Percentiles rank a stretch among this genome's conserved stretches.
Evolutionary conservation across 2,797 vertebrate species (phyloP).

Genomic region (Neoniphon sammara): DNA sequence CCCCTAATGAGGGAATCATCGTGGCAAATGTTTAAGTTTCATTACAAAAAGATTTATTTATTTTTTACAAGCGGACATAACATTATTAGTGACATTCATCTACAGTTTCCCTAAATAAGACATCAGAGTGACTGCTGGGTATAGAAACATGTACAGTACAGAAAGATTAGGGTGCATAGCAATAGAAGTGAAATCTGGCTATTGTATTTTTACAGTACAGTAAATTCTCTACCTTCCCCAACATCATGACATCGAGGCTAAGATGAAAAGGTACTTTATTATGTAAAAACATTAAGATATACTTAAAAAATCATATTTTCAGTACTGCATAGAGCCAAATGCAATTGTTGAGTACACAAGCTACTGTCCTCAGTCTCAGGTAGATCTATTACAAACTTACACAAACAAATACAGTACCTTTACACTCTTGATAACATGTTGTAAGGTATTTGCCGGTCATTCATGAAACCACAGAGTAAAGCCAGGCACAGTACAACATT

Average conservation of each 20-base stretch:
- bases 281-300: constrained; percentile 57
- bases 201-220: constrained; percentile 65
- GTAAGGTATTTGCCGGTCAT: constrained; percentile 16
- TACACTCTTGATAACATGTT: constrained; percentile 27
- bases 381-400: constrained; percentile 57
- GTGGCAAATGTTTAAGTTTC: constrained; percentile 46
- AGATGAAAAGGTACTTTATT: constrained; percentile 45
- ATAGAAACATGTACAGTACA: constrained; percentile 79
- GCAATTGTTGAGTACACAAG: constrained; percentile 39
- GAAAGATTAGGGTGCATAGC: constrained; percentile 80
- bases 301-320: constrained; percentile 49
- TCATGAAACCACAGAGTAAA: constrained; percentile 23
- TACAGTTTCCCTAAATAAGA: constrained; percentile 75
- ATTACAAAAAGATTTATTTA: constrained; percentile 75
- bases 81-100: constrained; percentile 78
- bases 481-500: constrained; percentile 38
- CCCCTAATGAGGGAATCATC: neutral
- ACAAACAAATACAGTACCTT: constrained; percentile 55
- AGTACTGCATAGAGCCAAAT: constrained; percentile 74
- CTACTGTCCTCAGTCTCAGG: constrained; percentile 36
- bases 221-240: constrained; percentile 49
- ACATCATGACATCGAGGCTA: constrained; percentile 47
- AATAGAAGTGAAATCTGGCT: constrained; percentile 62
- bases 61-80: constrained; percentile 71
- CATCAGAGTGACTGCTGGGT: constrained; percentile 67